Evolutionary conservation across 2,888 invertebrate species (phyloP), one percentile per base, ranked within the genome.

Genomic region (Philereme transversata): DNA sequence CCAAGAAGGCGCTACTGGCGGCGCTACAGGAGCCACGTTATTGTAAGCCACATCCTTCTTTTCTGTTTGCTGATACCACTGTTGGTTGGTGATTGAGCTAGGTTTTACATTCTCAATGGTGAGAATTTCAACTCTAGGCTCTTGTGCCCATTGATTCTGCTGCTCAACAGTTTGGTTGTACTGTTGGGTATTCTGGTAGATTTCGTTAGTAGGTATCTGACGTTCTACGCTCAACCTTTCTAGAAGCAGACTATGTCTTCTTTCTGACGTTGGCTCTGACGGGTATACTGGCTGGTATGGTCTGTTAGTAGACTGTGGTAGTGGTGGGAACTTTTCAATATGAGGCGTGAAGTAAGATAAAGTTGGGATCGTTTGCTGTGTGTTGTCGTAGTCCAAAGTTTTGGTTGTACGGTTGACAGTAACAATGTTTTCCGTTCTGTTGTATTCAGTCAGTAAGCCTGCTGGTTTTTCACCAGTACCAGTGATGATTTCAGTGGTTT

Each of bases 61-160:
- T 44, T 75, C 83, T 40, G 72, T 81, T 57, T 88, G 87, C 70
- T 90, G 89, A 61, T 87, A 92, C 92, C 92, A 92, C 65, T 91
- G 88, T 57, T 88, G 87, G 60, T 90, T 91, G 6, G 85, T 87
- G 35, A 92, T 88, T 8, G 79, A 78, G 69, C 92, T 92, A 4
- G 92, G 92, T 64, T 92, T 92, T 0, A 92, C 87, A 64, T 92
- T 92, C 62, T 88, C 90, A 3, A 88, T 86, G 33, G 79, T 86
- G 3, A 92, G 70, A 43, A 92, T 85, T 74, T 92, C 92, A 5
- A 90, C 86, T 66, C 89, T 86, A 9, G 92, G 92, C 68, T 91
- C 91, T 67, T 84, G 82, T 5, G 80, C 75, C 76, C 78, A 85
- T 68, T 86, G 88, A 33, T 76, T 75, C 67, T 86, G 84, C 64